Percentiles rank a stretch among this genome's conserved stretches.
Evolutionary conservation across 2,888 invertebrate genomes (phyloP).

Genomic region (Acrobasis repandana): DNA sequence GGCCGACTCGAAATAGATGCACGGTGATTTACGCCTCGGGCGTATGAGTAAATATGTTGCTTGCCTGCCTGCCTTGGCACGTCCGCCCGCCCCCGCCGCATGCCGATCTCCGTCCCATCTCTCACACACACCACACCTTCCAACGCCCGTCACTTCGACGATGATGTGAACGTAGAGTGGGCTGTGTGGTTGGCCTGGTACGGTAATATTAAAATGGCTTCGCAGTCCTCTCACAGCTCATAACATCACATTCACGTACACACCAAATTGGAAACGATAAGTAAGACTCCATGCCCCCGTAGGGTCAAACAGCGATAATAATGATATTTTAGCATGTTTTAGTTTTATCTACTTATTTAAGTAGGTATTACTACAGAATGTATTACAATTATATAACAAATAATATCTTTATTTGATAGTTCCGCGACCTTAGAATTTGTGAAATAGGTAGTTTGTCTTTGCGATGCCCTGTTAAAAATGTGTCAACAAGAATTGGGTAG

Average conservation of each 20-base stretch:
- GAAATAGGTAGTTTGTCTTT: too few relatives aligned
- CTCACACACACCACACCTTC: constrained; percentile 37
- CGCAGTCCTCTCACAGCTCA: background rate
- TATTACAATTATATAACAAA: too few relatives aligned
- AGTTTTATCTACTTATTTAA: too few relatives aligned
- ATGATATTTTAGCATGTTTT: too few relatives aligned
- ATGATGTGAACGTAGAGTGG: constrained; percentile 16
- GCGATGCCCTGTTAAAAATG: too few relatives aligned
- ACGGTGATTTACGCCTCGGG: constrained; percentile 81
- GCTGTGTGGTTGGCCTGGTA: constrained; percentile 7
- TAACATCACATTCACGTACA: background rate
- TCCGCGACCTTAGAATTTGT: too few relatives aligned
- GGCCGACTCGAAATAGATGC: constrained; percentile 79
- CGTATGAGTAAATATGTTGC: constrained; percentile 79
- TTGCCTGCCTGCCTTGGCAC: constrained; percentile 79
- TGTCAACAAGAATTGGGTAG: too few relatives aligned
- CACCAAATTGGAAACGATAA: background rate
- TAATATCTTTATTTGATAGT: too few relatives aligned
- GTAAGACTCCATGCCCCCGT: background rate
- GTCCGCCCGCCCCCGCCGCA: constrained; percentile 72
- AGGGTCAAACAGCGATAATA: too few relatives aligned
- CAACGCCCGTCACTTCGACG: constrained; percentile 16
- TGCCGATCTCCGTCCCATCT: constrained; percentile 58
- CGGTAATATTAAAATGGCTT: background rate
- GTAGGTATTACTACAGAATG: too few relatives aligned